phyloP scores from a whole-genome alignment of 2,113 vertebrate species.

The Dipodomys stephensi region DNA sequence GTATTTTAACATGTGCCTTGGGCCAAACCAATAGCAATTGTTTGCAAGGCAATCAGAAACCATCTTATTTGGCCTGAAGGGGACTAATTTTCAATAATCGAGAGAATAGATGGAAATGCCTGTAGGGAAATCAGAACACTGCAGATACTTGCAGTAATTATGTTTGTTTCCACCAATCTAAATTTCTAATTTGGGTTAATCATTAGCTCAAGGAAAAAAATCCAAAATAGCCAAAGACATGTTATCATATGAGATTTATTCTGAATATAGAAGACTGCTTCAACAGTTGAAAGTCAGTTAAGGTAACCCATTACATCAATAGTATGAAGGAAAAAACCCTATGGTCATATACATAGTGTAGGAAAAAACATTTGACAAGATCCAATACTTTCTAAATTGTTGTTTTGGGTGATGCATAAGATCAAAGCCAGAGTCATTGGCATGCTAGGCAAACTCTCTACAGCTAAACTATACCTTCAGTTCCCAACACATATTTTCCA shows the following conservation, averaged over 20 bases:
- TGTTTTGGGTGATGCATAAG: too few relatives aligned
- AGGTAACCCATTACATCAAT: not conserved
- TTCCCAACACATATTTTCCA: not conserved
- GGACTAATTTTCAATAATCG: not conserved
- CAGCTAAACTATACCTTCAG: not conserved
- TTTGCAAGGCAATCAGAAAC: too few relatives aligned
- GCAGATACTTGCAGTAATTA: not conserved
- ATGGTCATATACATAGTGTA: not conserved
- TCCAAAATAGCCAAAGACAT: not conserved
- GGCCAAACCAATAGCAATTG: not conserved
- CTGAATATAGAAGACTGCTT: not conserved
- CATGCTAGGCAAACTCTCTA: not conserved
- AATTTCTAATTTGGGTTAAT: not conserved
- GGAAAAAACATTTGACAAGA: not conserved
- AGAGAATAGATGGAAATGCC: not conserved
- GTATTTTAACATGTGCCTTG: not conserved
- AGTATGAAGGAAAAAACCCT: not conserved
- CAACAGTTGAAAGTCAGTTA: not conserved
- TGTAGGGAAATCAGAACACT: not conserved
- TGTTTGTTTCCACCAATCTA: constrained; percentile 8
- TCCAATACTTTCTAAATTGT: too few relatives aligned
- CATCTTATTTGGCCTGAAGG: not conserved
- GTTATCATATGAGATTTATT: not conserved
- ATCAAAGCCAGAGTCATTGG: not conserved
- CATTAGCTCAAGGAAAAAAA: not conserved